Evolutionary conservation across 2,888 invertebrate species (phyloP).

Genomic region (Auanema sp.): DNA sequence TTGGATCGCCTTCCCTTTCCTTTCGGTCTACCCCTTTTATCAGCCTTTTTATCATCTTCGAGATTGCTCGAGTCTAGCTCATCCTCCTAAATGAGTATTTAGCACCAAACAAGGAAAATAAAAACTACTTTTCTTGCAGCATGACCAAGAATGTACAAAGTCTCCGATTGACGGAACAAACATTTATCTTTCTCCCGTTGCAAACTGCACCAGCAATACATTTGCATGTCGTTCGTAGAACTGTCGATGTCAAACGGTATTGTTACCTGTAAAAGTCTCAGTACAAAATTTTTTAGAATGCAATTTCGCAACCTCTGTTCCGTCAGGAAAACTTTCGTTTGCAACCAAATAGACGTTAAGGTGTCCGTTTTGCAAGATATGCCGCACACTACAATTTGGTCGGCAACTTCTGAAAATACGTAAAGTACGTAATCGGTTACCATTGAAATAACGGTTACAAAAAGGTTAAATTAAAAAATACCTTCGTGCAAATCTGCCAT

Average conservation of each 20-base stretch:
- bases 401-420: slow-evolving; percentile 11
- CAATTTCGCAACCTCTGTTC: slow-evolving; percentile 1
- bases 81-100: not conserved
- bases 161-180: no score
- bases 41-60: not conserved
- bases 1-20: not conserved
- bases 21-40: not conserved
- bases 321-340: not conserved
- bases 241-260: slow-evolving; percentile 8
- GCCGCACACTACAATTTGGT: slow-evolving; percentile 6
- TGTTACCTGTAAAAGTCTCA: not conserved
- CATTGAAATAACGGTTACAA: not conserved
- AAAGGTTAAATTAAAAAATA: slow-evolving; percentile 1
- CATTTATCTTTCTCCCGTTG: no score
- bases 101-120: no score
- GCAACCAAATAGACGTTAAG: slow-evolving; percentile 6
- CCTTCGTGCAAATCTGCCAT: slow-evolving; percentile 13
- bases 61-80: slow-evolving; percentile 4
- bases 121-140: no score
- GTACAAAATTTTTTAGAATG: not conserved
- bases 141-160: no score
- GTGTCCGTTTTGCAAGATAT: not conserved
- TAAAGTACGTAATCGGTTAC: not conserved
- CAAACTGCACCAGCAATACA: no score
- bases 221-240: no score